A percentile compares a stretch with the other conserved stretches of the same genome.
Evolutionary conservation across 1,140 invertebrate genomes (phyloP).

Genomic region (Teleogryllus occipitalis): DNA sequence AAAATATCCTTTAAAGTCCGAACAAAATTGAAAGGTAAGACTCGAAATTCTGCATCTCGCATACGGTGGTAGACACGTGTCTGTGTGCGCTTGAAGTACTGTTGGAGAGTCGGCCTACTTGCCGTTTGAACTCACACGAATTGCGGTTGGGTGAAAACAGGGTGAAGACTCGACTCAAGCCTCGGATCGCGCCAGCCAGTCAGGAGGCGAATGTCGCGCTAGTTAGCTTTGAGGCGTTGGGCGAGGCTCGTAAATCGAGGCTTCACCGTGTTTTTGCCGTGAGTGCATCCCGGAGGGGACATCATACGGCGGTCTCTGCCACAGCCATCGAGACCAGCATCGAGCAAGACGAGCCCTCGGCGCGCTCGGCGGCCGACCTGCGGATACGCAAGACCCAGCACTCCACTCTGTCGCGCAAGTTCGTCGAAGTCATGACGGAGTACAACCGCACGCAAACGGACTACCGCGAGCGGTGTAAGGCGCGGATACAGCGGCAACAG

Average conservation of each 20-base stretch:
- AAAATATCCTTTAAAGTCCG: conserved; percentile 99
- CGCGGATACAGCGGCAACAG: conserved; percentile 95
- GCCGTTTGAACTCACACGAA: no score
- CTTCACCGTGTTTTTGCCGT: background rate
- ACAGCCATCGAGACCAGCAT: conserved; percentile 98
- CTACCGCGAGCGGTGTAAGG: conserved; percentile 98
- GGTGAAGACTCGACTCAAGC: no score
- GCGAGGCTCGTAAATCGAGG: no score
- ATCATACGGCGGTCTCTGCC: conserved; percentile 22
- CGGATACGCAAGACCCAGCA: conserved; percentile 99
- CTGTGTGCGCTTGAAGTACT: no score
- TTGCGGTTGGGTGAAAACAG: no score
- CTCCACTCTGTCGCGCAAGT: conserved; percentile 93
- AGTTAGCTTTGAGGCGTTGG: no score
- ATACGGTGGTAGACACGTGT: no score
- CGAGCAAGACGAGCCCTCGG: conserved; percentile 96
- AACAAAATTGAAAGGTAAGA: conserved; percentile 94
- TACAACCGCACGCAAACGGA: conserved; percentile 99
- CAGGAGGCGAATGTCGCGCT: no score
- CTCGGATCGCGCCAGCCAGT: no score
- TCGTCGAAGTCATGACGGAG: conserved; percentile 99
- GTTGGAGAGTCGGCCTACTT: no score
- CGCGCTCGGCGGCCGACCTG: conserved; percentile 95
- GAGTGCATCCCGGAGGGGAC: background rate
- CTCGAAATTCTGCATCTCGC: background rate